Conservation (phyloP, 2,888 invertebrate genomes). For the Spisula solida region DNA sequence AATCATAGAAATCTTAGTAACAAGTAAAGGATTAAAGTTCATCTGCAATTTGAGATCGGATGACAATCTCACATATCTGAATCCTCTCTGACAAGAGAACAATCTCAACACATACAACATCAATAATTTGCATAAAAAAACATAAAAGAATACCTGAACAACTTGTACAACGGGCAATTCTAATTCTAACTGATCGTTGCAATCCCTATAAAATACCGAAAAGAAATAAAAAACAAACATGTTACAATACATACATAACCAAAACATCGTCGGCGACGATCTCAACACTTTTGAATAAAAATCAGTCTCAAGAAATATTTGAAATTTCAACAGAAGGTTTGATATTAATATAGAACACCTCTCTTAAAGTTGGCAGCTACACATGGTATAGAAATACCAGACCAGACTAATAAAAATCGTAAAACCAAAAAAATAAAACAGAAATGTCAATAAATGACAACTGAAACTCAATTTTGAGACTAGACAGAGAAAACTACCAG, state of each 20-base stretch:
- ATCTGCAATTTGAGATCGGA: too few species aligned
- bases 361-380: neutral
- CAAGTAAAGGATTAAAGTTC: too few species aligned
- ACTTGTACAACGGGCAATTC: constrained; percentile 99
- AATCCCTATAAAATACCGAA: constrained; percentile 82
- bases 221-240: constrained; percentile 14
- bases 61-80: too few species aligned
- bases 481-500: neutral
- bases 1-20: too few species aligned
- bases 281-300: neutral
- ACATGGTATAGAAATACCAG: neutral
- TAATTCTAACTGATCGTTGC: constrained; percentile 88
- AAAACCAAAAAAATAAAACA: neutral
- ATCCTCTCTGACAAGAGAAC: too few species aligned
- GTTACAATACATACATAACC: constrained; percentile 22
- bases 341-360: too few species aligned
- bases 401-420: neutral
- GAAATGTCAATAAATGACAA: neutral
- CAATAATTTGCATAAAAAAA: neutral
- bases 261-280: neutral
- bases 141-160: constrained; percentile 91
- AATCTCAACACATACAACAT: too few species aligned
- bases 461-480: neutral
- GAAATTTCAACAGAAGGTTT: neutral
- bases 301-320: neutral